Evolutionary conservation across 1,140 invertebrate genomes (phyloP), one percentile per base, ranked within the genome.

Genomic region (Pseudomyrmex concolor): DNA sequence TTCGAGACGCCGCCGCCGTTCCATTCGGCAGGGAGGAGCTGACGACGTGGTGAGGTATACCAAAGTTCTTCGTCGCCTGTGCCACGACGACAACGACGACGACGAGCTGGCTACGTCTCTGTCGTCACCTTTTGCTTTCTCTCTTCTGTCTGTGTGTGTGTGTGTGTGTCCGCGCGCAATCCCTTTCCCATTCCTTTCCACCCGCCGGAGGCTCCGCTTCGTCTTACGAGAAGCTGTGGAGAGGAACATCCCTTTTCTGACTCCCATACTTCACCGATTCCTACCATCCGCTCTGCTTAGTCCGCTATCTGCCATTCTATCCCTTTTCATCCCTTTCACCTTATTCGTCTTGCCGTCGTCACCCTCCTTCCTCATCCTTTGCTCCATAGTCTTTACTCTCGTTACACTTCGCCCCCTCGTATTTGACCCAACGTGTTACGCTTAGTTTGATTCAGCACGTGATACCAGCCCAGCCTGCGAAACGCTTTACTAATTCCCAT

Each of bases 401-500:
- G 55, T 81, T 86, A 82, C 73, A 68, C 64, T 64, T 51, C 67
- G 76, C 51, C 68, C 68, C 68, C 67, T 81, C 34, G 13, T 70
- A 34, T 54, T 72, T 71, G 77, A 83, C 88, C 74, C 76, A 87
- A 86, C 76, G 78, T 83, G 84, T 89, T 89, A 89, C 88, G 88
- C 84, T 89, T 89, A 89, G 87, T 88, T 89, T 88, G 84, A 89
- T 89, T 88, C 87, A 85, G 85, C 86, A 87, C 86, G 86, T 72
- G 85, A 76, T 88, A 87, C 86, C 86, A 88, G 86, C 76, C 34
- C 85, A 84, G 62, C 57, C 51, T 64, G 50, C 17, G 54, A 45
- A 57, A 66, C 68, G 8, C 48, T 25, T 25, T 70, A 77, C 66
- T 51, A 55, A 60, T 82, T 72, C 59, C 22, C 60, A 45, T 51